phyloP scores from a whole-genome alignment of 2,797 vertebrate species.

The Emys orbicularis region DNA sequence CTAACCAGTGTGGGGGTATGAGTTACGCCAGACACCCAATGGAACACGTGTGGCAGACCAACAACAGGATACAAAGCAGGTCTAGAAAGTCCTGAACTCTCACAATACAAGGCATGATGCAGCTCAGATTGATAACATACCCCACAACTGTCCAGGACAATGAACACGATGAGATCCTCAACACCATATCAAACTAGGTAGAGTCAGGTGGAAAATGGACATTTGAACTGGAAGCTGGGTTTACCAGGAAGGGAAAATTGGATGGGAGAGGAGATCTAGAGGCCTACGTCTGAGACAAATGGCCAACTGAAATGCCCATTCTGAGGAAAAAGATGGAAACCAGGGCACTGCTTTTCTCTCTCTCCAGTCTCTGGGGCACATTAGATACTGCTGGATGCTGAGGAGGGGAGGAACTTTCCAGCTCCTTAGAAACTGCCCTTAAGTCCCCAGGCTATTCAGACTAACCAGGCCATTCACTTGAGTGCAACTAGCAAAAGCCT shows the following conservation, averaged over 20 bases:
- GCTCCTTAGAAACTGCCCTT: background rate
- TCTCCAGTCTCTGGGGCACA: rapidly evolving
- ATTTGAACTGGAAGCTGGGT: rapidly evolving
- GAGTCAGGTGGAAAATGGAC: background rate
- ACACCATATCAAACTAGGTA: rapidly evolving
- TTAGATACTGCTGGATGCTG: background rate
- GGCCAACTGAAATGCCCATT: background rate
- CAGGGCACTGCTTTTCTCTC: background rate
- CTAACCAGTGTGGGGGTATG: background rate
- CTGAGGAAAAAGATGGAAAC: background rate
- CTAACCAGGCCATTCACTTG: background rate
- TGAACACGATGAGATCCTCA: rapidly evolving
- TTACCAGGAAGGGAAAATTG: background rate
- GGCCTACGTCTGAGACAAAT: background rate
- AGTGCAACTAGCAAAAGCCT: background rate
- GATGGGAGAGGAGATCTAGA: background rate
- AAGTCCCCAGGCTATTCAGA: background rate
- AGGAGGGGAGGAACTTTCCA: background rate
- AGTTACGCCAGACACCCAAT: background rate
- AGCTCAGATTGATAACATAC: background rate
- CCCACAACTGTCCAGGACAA: background rate
- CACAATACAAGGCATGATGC: background rate
- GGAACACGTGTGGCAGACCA: background rate
- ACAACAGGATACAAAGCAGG: background rate
- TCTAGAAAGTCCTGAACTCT: background rate